Percentiles rank a stretch among this genome's conserved stretches.
Conservation (phyloP, 2,797 vertebrate species). For the Microcaecilia unicolor region DNA sequence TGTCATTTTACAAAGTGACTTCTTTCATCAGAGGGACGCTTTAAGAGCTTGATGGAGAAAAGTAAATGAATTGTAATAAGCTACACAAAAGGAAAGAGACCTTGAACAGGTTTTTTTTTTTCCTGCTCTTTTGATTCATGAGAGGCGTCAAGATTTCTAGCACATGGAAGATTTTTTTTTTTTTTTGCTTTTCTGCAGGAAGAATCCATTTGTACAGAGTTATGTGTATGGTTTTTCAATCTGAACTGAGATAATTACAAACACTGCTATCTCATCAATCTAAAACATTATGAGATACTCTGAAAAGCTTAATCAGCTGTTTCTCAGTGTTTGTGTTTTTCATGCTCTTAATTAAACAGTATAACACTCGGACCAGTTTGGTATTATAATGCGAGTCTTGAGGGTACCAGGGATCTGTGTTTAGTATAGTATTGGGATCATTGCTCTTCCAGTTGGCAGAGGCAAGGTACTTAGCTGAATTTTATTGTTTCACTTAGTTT, state of each 20-base stretch:
- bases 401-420: no score
- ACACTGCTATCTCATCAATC: background rate
- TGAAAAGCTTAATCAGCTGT: slow-evolving; percentile 6
- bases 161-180: background rate
- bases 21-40: background rate
- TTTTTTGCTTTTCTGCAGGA: background rate
- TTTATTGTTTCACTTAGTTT: no score
- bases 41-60: background rate
- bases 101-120: slow-evolving; percentile 7
- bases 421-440: no score
- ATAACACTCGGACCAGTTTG: no score
- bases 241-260: background rate
- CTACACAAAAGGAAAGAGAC: background rate
- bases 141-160: slow-evolving; percentile 1
- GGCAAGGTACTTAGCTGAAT: no score
- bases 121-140: background rate
- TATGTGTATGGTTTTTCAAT: background rate
- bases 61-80: slow-evolving; percentile 16
- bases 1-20: slow-evolving; percentile 3
- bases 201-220: background rate
- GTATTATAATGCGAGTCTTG: no score
- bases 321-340: background rate
- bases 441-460: no score
- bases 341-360: no score
- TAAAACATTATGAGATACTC: background rate